phyloP scores from a whole-genome alignment of 2,113 vertebrate species.

The Sylvia atricapilla region DNA sequence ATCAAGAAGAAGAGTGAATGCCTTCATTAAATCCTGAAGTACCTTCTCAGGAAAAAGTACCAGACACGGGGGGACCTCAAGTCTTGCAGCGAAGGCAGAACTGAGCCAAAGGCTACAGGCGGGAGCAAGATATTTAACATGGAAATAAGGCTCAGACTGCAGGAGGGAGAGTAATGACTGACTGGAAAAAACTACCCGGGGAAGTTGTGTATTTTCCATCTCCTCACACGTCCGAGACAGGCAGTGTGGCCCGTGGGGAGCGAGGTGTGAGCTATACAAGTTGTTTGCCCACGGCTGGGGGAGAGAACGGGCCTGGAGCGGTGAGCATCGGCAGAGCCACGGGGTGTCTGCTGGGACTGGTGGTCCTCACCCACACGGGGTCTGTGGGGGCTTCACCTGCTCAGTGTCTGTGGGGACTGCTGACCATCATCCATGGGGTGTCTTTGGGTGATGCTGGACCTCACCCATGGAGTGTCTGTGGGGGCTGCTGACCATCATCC shows the following conservation, averaged over 20 bases:
- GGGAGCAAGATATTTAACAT: neutral
- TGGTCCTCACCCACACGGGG: rapidly evolving
- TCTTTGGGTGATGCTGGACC: rapidly evolving
- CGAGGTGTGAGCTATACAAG: slow-evolving; percentile 1
- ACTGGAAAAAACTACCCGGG: slow-evolving; percentile 42
- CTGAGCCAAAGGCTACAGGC: slow-evolving; percentile 47
- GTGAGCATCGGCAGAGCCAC: rapidly evolving
- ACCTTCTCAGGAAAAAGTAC: neutral
- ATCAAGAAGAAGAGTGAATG: slow-evolving; percentile 24
- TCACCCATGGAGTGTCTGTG: rapidly evolving
- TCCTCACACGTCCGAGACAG: slow-evolving; percentile 17
- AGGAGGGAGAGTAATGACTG: slow-evolving; percentile 29
- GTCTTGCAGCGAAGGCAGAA: neutral
- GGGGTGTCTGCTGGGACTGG: rapidly evolving
- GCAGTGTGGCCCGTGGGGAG: neutral
- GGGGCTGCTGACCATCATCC: neutral
- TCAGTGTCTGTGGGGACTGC: no score
- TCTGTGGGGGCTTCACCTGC: no score
- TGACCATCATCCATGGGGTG: neutral
- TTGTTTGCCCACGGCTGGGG: neutral
- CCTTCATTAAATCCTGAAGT: slow-evolving; percentile 14
- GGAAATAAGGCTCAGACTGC: slow-evolving; percentile 24
- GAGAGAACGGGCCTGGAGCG: rapidly evolving
- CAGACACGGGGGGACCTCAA: neutral
- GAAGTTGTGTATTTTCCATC: slow-evolving; percentile 53